Evolutionary conservation across 2,113 vertebrate species (phyloP).

Genomic region (Ceratotherium simum): DNA sequence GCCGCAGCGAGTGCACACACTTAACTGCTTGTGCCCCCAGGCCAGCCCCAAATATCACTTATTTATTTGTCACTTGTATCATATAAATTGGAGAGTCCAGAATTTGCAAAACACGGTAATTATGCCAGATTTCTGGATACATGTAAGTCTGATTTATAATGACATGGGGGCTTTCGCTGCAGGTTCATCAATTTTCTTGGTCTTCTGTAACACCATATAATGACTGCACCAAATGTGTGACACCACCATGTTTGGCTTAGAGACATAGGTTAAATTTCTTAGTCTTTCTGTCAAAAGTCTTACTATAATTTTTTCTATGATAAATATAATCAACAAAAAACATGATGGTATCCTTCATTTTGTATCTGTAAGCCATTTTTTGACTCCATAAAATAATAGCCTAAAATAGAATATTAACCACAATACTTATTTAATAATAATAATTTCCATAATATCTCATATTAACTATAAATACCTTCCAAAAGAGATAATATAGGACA

Average conservation of each 20-base stretch:
- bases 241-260: neutral
- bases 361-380: neutral
- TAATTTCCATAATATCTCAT: neutral
- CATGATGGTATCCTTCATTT: neutral
- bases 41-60: neutral
- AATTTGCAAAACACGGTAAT: neutral
- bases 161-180: neutral
- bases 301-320: neutral
- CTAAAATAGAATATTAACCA: neutral
- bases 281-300: neutral
- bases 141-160: neutral
- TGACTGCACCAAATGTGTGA: neutral
- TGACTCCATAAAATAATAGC: neutral
- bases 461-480: neutral
- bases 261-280: neutral
- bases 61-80: neutral
- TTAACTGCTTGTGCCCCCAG: too few relatives aligned
- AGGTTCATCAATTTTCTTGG: neutral
- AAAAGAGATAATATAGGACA: neutral
- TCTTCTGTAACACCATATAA: neutral
- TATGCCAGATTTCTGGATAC: neutral
- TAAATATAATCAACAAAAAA: neutral
- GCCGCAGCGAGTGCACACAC: too few relatives aligned
- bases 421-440: neutral
- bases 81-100: neutral